Conservation (phyloP, 1,140 invertebrate species). For the Harlomillsia oculata region DNA sequence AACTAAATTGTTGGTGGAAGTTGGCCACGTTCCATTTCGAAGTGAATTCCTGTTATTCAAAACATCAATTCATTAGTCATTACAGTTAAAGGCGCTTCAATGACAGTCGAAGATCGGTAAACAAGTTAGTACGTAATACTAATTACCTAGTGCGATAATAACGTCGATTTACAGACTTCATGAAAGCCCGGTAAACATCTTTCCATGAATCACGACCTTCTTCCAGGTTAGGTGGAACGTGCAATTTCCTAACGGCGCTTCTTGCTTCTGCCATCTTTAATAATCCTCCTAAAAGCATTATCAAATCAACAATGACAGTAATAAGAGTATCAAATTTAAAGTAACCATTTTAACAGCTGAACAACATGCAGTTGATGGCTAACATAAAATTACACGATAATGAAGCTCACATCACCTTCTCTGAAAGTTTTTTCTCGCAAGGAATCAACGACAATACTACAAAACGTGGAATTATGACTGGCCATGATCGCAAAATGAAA, state of each 20-base stretch:
- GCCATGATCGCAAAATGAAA: no score
- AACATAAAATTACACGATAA: no score
- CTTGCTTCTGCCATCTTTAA: conserved; percentile 46
- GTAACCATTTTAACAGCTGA: no score
- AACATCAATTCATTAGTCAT: not conserved
- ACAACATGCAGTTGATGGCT: no score
- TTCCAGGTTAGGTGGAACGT: conserved; percentile 39
- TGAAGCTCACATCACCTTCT: no score
- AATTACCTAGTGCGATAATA: conserved; percentile 38
- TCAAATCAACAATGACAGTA: no score
- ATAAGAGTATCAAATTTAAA: no score
- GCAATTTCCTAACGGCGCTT: conserved; percentile 41
- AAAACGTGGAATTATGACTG: no score
- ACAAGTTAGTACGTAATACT: not conserved
- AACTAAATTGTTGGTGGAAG: conserved; percentile 43
- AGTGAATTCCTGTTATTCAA: conserved; percentile 41
- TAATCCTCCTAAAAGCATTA: no score
- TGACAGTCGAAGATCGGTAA: not conserved
- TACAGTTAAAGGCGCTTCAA: not conserved
- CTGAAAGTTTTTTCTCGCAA: no score
- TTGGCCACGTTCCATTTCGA: conserved; percentile 45
- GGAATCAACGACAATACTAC: no score
- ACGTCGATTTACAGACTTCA: conserved; percentile 36
- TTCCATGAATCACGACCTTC: conserved; percentile 40
- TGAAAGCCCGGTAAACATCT: conserved; percentile 38